A percentile compares a stretch with the other conserved stretches of the same genome.
Conservation (phyloP, 2,797 vertebrate species). For the Apodemus agrarius region DNA sequence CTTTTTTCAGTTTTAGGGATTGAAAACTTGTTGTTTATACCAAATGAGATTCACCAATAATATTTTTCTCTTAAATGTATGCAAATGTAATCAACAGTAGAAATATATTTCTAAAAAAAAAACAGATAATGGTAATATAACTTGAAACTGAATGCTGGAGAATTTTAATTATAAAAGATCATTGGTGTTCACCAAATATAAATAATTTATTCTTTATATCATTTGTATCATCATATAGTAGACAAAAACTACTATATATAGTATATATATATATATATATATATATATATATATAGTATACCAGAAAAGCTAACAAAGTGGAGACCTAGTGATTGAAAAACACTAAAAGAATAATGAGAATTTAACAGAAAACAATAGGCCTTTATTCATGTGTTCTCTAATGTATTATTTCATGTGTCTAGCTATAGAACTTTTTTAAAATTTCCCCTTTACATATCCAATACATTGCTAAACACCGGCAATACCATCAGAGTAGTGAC, state of each 20-base stretch:
- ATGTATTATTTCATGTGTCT: background rate
- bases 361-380: conserved; percentile 23
- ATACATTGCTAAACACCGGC: background rate
- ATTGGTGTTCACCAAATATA: background rate
- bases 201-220: background rate
- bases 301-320: background rate
- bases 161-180: conserved; percentile 24
- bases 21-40: background rate
- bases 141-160: background rate
- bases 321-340: background rate
- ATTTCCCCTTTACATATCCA: background rate
- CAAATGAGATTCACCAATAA: background rate
- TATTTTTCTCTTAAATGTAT: conserved; percentile 17
- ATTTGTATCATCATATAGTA: background rate
- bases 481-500: background rate
- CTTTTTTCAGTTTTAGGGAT: conserved; percentile 8
- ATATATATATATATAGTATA: too few relatives aligned
- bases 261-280: too few relatives aligned
- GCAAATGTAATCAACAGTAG: background rate
- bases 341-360: background rate
- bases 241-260: background rate
- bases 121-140: background rate
- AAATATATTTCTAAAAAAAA: background rate
- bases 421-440: background rate
- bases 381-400: background rate